Evolutionary conservation across 2,113 vertebrate genomes (phyloP), one percentile per base, ranked within the genome.

Genomic region (Microtus richardsoni): DNA sequence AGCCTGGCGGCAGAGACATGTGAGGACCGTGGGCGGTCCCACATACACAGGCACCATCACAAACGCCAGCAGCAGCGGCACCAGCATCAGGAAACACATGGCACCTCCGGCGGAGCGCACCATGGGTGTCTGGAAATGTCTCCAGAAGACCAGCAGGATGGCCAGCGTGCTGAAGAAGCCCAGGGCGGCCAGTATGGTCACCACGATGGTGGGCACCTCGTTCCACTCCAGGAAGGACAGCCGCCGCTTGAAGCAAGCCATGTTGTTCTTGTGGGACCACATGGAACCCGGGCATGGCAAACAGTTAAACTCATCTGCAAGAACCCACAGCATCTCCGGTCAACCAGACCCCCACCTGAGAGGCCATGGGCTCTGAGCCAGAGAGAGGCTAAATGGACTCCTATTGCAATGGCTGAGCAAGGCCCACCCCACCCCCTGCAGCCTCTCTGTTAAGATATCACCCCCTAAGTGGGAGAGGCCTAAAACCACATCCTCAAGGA

Each of bases 11-110:
- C 99, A 97, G 70, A 98, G 19, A 79, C 99, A 99, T 21, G 91
- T 96, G 87, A 92, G 9, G 6, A 8, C 91, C 0, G 97, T 97
- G 5, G 99, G 99, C 0, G 0, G 74, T 83, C 99, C 98, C 21
- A 99, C 97, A 12, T 98, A 98, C 68, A 95, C 97, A 14, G 98
- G 96, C 26, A 98, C 90, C 91, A 98, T 98, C 91, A 92, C 44
- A 47, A 98, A 98, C 0, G 98, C 98, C 17, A 91, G 22, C 0
- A 97, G 97, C 78, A 99, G 97, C 0, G 98, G 97, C 2, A 71
- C 71, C 92, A 99, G 97, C 98, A 99, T 99, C 71, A 99, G 85
- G 84, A 99, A 99, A 96, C 99, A 99, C 95, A 99, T 98, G 90
- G 94, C 98, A 10, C 99, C 99, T 0, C 99, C 99, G 0, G 99